A percentile compares a stretch with the other conserved stretches of the same genome.
Conservation (phyloP, 2,888 invertebrate species). For the Diploptera punctata region DNA sequence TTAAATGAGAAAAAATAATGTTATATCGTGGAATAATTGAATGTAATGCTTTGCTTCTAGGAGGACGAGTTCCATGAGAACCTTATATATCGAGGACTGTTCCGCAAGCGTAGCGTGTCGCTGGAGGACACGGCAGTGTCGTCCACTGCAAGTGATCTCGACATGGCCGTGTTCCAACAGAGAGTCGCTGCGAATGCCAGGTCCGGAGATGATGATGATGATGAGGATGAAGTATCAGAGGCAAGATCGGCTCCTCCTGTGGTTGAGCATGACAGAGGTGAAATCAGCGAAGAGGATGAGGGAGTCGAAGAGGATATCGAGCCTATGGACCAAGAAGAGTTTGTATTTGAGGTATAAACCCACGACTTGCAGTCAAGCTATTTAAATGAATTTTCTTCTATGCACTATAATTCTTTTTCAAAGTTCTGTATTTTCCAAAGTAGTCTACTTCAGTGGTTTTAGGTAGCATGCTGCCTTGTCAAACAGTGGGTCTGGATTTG, state of each 20-base stretch:
- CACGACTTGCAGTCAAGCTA: too few species aligned
- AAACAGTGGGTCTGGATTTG: too few species aligned
- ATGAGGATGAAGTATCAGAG: constrained; percentile 34
- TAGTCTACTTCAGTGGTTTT: too few species aligned
- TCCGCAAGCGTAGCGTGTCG: constrained; percentile 53
- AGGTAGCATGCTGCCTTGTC: too few species aligned
- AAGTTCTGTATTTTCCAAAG: too few species aligned
- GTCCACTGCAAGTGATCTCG: constrained; percentile 39
- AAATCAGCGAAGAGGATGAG: constrained; percentile 29
- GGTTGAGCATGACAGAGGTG: neutral
- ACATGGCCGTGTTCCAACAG: constrained; percentile 35
- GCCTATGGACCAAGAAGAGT: neutral
- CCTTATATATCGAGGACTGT: constrained; percentile 76
- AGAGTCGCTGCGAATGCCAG: neutral
- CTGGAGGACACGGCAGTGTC: constrained; percentile 43
- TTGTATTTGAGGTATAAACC: neutral
- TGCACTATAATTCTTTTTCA: too few species aligned
- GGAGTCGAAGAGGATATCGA: constrained; percentile 20
- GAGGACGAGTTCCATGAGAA: constrained; percentile 81
- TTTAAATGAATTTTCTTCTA: too few species aligned
- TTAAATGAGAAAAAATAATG: too few species aligned
- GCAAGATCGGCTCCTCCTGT: constrained; percentile 13
- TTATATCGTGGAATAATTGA: too few species aligned
- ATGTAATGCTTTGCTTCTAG: constrained; percentile 22
- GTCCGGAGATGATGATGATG: constrained; percentile 30